Evolutionary conservation across 1,140 invertebrate genomes (phyloP).

Genomic region (Drosophila arizonae): DNA sequence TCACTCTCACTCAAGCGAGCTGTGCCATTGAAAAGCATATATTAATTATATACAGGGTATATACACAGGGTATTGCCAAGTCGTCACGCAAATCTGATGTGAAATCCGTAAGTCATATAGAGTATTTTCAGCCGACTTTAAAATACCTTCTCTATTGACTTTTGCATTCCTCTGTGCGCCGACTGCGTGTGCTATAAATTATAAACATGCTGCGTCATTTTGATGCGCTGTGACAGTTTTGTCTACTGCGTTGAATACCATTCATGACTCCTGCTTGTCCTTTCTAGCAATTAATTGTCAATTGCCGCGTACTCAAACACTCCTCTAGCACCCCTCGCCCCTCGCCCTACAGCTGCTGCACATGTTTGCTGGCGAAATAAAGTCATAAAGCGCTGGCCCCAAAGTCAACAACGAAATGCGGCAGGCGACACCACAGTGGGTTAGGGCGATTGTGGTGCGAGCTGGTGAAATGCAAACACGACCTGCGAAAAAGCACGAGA

Average conservation of each 20-base stretch:
- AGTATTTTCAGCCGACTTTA: too few relatives aligned
- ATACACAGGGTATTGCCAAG: too few relatives aligned
- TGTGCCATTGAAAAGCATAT: too few relatives aligned
- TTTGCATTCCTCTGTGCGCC: slow-evolving; percentile 5
- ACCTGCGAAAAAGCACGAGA: slow-evolving; percentile 22
- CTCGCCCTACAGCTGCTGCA: slow-evolving; percentile 1
- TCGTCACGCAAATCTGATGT: too few relatives aligned
- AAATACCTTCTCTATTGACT: too few relatives aligned
- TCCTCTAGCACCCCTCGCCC: too few relatives aligned
- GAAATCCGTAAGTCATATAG: too few relatives aligned
- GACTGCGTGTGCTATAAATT: slow-evolving; percentile 71
- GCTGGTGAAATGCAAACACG: slow-evolving; percentile 53
- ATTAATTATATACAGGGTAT: too few relatives aligned
- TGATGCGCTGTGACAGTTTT: slow-evolving; percentile 48
- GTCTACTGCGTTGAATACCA: slow-evolving; percentile 22
- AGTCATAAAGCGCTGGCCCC: slow-evolving; percentile 62
- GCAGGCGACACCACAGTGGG: background rate
- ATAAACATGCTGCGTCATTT: slow-evolving; percentile 64
- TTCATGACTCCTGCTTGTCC: background rate
- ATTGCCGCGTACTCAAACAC: slow-evolving; percentile 49
- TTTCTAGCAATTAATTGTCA: slow-evolving; percentile 63
- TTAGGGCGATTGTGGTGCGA: background rate
- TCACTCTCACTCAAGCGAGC: background rate
- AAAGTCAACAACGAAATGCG: slow-evolving; percentile 61
- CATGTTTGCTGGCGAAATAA: slow-evolving; percentile 57